Evolutionary conservation across 2,797 vertebrate species (phyloP).

Genomic region (Bradypodion pumilum): DNA sequence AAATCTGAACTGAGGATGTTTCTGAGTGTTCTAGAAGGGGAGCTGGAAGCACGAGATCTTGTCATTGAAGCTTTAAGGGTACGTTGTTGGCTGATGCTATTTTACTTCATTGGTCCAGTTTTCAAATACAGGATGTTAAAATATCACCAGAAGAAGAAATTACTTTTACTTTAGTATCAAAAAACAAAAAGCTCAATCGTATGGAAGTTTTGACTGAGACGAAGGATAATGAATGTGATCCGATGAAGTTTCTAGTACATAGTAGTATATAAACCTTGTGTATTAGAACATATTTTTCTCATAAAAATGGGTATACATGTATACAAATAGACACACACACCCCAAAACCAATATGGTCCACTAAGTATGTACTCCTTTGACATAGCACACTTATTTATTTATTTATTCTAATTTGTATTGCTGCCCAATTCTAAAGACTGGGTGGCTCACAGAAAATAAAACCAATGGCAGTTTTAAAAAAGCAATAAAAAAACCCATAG

Average conservation of each 20-base stretch:
- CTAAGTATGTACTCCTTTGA: background rate
- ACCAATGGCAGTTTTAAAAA: too few species aligned
- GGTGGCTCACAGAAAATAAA: too few species aligned
- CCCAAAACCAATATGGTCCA: background rate
- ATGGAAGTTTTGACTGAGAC: background rate
- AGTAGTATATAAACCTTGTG: too few species aligned
- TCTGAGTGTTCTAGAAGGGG: slow-evolving; percentile 96
- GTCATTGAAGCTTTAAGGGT: slow-evolving; percentile 97
- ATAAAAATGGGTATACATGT: background rate
- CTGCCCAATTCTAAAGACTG: too few species aligned
- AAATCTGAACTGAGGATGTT: slow-evolving; percentile 92
- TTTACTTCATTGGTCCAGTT: background rate
- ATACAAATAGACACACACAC: background rate
- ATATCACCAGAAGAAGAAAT: background rate
- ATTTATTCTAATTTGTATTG: too few species aligned
- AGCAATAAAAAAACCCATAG: too few species aligned
- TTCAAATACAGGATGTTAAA: slow-evolving; percentile 17
- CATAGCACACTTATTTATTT: too few species aligned
- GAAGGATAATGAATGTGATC: background rate
- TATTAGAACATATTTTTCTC: background rate
- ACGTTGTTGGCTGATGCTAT: slow-evolving; percentile 66
- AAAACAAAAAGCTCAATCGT: background rate
- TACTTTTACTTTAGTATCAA: background rate
- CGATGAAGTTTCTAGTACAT: background rate
- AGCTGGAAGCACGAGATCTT: slow-evolving; percentile 94